Conservation (phyloP, 2,797 vertebrate species). For the Molothrus aeneus region DNA sequence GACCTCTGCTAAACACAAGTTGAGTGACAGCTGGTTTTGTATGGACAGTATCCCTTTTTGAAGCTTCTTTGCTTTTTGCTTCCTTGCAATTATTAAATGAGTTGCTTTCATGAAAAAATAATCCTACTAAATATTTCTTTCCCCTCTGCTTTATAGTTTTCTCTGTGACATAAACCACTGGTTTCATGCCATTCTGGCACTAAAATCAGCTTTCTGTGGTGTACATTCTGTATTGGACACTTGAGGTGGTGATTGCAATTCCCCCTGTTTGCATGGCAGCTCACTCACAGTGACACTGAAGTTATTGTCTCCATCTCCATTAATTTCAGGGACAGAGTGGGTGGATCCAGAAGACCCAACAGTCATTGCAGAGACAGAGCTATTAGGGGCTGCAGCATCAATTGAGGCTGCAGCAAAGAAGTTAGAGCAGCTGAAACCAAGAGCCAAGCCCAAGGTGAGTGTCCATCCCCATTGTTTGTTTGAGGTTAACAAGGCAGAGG, state of each 20-base stretch:
- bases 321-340: conserved; percentile 90
- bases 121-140: not conserved
- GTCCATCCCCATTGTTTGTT: not conserved
- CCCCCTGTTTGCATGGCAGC: not conserved
- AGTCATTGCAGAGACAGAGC: conserved; percentile 94
- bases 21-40: not conserved
- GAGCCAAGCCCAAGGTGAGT: conserved; percentile 97
- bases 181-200: not conserved
- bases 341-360: conserved; percentile 97
- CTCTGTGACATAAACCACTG: not conserved
- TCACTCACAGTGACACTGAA: not conserved
- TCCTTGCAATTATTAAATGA: not conserved
- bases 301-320: not conserved
- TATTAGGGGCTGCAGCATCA: conserved; percentile 94
- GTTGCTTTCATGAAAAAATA: not conserved
- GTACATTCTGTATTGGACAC: not conserved
- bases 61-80: not conserved
- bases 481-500: not conserved
- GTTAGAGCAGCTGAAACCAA: conserved; percentile 95
- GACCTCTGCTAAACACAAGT: not conserved
- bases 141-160: not conserved
- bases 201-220: not conserved
- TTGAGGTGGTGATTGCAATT: not conserved
- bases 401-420: conserved; percentile 99
- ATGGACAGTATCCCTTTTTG: not conserved